These are phyloP conservation scores for Andricus quercusramuli DNA, from an alignment of 2,888 invertebrate genomes.

Conservation along the genomic window DNA sequence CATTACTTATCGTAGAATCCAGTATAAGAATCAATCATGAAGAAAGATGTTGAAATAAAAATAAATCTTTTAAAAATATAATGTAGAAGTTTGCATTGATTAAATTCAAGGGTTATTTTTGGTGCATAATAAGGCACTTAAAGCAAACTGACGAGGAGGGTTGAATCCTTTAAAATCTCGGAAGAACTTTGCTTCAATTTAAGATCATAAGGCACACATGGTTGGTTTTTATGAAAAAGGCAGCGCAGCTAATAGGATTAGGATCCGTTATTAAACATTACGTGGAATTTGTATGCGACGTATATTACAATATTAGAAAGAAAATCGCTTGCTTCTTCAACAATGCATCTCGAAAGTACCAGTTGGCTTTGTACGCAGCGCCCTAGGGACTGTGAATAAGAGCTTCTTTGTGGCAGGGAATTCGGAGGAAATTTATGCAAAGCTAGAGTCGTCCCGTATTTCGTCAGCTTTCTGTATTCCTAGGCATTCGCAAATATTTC, in stretches of 20 bases:
- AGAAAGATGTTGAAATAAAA: not conserved
- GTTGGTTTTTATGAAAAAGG: conserved; percentile 12
- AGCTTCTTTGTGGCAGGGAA: conserved; percentile 35
- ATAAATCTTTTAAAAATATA: too few relatives aligned
- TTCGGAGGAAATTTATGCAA: conserved; percentile 38
- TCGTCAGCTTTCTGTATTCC: conserved; percentile 37
- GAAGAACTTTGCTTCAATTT: not conserved
- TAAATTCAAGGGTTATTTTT: not conserved
- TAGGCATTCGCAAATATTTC: conserved; percentile 29
- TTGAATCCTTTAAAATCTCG: not conserved
- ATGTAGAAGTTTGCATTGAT: not conserved
- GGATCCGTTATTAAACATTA: conserved; percentile 23
- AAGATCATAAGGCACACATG: not conserved
- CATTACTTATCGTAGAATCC: too few relatives aligned
- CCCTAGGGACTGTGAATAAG: conserved; percentile 33
- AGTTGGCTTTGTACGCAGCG: conserved; percentile 19
- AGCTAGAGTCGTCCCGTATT: conserved; percentile 26
- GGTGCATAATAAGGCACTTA: not conserved
- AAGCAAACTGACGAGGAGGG: not conserved
- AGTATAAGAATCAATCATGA: not conserved
- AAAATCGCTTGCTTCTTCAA: conserved; percentile 21
- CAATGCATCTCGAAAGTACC: conserved; percentile 12
- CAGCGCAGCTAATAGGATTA: not conserved
- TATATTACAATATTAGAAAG: conserved; percentile 2
- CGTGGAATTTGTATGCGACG: not conserved